Evolutionary conservation across 1,140 invertebrate genomes (phyloP).

Genomic region (Aradophagus sp.): DNA sequence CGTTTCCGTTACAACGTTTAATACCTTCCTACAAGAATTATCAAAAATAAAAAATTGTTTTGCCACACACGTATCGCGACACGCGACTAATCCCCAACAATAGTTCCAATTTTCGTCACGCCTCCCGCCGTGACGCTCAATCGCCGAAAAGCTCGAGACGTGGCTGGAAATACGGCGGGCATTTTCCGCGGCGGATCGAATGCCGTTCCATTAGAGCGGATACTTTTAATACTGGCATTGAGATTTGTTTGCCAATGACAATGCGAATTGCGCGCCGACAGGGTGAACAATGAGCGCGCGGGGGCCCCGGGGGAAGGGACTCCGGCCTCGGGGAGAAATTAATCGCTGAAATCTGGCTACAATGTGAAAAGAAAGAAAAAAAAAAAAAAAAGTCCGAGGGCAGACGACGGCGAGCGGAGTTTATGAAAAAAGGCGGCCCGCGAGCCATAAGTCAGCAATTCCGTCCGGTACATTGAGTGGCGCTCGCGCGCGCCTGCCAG

Average conservation of each 20-base stretch:
- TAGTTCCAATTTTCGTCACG: too few relatives aligned
- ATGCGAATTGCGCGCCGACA: slow-evolving; percentile 60
- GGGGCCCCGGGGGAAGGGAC: slow-evolving; percentile 52
- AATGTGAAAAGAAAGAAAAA: too few relatives aligned
- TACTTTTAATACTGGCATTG: slow-evolving; percentile 70
- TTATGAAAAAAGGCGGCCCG: slow-evolving; percentile 68
- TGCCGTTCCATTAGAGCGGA: slow-evolving; percentile 67
- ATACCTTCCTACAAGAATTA: too few relatives aligned
- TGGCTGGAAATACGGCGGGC: slow-evolving; percentile 8
- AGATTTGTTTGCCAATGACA: slow-evolving; percentile 72
- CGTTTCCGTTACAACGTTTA: too few relatives aligned
- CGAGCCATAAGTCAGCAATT: slow-evolving; percentile 70
- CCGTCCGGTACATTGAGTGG: slow-evolving; percentile 67
- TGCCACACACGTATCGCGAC: too few relatives aligned
- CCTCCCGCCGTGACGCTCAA: too few relatives aligned
- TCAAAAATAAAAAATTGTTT: too few relatives aligned
- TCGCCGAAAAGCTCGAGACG: too few relatives aligned
- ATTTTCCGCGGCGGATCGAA: slow-evolving; percentile 52
- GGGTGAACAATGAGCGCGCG: slow-evolving; percentile 40
- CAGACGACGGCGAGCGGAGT: slow-evolving; percentile 62
- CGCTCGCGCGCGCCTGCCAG: slow-evolving; percentile 27
- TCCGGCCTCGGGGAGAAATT: slow-evolving; percentile 65
- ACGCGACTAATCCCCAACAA: too few relatives aligned
- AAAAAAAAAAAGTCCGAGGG: slow-evolving; percentile 66
- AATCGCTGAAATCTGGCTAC: slow-evolving; percentile 74